Conservation (phyloP, 1,140 invertebrate genomes). For the Octopus sinensis region DNA sequence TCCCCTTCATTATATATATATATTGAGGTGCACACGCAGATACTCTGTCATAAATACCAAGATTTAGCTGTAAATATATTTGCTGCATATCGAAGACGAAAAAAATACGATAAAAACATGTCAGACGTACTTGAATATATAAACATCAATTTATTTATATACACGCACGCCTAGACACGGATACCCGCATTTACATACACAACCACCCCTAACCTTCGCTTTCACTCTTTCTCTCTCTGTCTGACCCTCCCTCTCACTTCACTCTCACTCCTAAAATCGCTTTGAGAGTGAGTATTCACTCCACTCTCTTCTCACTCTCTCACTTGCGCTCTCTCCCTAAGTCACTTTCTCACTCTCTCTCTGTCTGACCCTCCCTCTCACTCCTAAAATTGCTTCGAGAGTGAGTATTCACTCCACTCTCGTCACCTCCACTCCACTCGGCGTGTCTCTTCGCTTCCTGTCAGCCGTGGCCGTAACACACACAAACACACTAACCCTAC, state of each 20-base stretch:
- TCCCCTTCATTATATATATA: too few relatives aligned
- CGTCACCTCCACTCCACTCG: background rate
- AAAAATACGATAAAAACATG: too few relatives aligned
- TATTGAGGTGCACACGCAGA: too few relatives aligned
- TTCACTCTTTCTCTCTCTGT: background rate
- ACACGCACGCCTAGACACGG: background rate
- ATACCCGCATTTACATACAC: background rate
- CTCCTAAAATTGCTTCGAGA: background rate
- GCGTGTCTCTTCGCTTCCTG: background rate
- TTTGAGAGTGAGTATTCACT: background rate
- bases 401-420: background rate
- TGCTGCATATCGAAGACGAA: too few relatives aligned
- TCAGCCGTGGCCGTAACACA: background rate
- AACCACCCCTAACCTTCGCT: background rate
- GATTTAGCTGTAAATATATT: too few relatives aligned
- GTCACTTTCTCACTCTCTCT: background rate
- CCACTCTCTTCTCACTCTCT: background rate
- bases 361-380: background rate
- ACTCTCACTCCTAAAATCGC: too few relatives aligned
- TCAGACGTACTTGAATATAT: background rate
- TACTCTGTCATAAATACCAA: too few relatives aligned
- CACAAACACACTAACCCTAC: background rate
- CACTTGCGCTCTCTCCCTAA: background rate
- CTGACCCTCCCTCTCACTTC: background rate
- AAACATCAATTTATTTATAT: background rate